Base-by-base conservation (phyloP, 2,888 invertebrate genomes). In the Eugnorisma glareosa region DNA sequence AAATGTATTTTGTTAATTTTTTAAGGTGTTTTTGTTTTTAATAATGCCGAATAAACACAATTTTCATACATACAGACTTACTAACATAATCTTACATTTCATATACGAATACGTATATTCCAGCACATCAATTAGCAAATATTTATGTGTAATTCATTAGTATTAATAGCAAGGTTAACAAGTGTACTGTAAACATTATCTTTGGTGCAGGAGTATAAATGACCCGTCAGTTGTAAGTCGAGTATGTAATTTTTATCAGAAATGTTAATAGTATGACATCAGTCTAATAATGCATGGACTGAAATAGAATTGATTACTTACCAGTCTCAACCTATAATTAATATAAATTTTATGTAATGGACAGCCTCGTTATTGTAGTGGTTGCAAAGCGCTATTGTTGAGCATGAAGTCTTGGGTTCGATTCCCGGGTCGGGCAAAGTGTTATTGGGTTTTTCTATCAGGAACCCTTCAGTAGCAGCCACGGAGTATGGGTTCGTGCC, bases 131-230 rank as follows among this genome's bases (percentile, higher is more conserved):
- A 59, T 54, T 18, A 59, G 28, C 68, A 61, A 69, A 35, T 74
- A 79, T 67, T 61, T 67, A 67, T 57, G 0, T n/a, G 10, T 40
- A 13, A 48, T 18, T 72, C 59, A 83, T 75, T 83, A 69, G 35
- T 68, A 68, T 75, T n/a, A 13, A 77, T 64, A 48, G 40, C 71
- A 77, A 83, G 84, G 83, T 21, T 8, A 83, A 64, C 81, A 64
- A 54, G 67, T 54, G 40, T 24, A 57, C 35, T 43, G 35, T 5
- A 31, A 61, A 70, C 37, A 45, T 83, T 54, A 8, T 43, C 31
- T 73, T 73, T 63, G 43, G 48, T 67, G 37, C n/a, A 54, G 28
- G 2, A 43, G 43, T 43, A 31, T 40, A 63, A 66, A 75, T 64
- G 18, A 28, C 5, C 35, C 11, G n/a, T 66, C 40, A 76, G 31